Percentiles rank a stretch among this genome's conserved stretches.
Evolutionary conservation across 2,797 vertebrate genomes (phyloP).

Genomic region (Pipistrellus kuhlii): DNA sequence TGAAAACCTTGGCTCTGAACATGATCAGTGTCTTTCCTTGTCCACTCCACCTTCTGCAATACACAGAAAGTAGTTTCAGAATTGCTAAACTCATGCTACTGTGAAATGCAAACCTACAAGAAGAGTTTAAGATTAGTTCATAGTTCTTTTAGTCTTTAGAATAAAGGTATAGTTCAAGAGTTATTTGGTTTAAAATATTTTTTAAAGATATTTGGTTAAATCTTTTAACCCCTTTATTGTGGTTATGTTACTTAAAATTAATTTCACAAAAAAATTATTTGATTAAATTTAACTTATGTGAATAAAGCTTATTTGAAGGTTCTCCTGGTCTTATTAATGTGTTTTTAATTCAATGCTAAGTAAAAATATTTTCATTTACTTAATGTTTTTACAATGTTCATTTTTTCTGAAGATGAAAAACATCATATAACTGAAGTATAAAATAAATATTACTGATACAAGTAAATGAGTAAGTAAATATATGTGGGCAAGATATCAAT

Average conservation of each 20-base stretch:
- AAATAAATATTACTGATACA: neutral
- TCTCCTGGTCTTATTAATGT: neutral
- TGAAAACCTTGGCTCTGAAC: neutral
- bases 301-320: conserved; percentile 5
- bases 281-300: neutral
- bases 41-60: neutral
- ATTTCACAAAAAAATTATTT: neutral
- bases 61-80: neutral
- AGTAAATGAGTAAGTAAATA: conserved; percentile 22
- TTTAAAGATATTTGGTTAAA: neutral
- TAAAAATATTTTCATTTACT: conserved; percentile 35
- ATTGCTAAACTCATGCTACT: neutral
- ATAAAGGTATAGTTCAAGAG: neutral
- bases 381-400: neutral
- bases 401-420: neutral
- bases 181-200: neutral
- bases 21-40: neutral
- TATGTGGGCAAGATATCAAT: neutral
- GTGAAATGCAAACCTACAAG: neutral
- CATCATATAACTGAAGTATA: neutral
- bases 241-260: neutral
- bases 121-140: neutral
- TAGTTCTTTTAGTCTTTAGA: neutral
- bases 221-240: neutral
- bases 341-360: neutral